Base-by-base conservation (phyloP, 2,888 invertebrate species). In the Brachyptera putata region DNA sequence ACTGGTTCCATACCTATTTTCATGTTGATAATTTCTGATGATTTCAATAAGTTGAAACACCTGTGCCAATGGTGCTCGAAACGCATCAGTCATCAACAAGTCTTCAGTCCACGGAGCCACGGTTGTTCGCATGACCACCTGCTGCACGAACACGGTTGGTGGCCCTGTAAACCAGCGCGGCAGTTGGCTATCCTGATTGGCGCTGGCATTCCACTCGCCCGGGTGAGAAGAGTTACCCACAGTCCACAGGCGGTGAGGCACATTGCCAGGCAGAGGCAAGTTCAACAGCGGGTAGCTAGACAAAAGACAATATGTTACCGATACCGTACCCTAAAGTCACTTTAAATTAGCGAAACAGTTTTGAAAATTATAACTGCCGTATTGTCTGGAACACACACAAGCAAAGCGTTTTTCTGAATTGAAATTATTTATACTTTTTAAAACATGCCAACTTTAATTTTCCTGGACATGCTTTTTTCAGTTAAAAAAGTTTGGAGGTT, bases 181-280 rank as follows among this genome's bases (percentile, higher is more conserved):
- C 50, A 46, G 36, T 22, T 34, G 56, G 16, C 18, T 30, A 41
- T 43, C 26, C 2, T 26, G 56, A 39, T 11, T 18, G 2, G 7
- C 16, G 4, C 16, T 16, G 43, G n/a, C 21, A 18, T 56, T 56
- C 41, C 41, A 14, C 14, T 11, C 24, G 11, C 56, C 39, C 5
- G 34, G 22, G 7, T 56, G 25, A 21, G 41, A 24, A 21, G 56
- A 36, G 25, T 41, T 41, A 11, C 41, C 41, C 13, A 24, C 36
- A 18, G 41, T 39, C 25, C 41, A 41, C 18, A 60, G 56, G 22
- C 77, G 75, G 57, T 87, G 86, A 11, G 95, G 95, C 66, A 89
- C 86, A 70, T 92, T 94, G 62, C 95, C 94, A 16, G 94, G 93
- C 69, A 96, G 79, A 2, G 95, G 95, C 63, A 95, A 82, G 77